Base-by-base conservation (phyloP, 2,113 vertebrate genomes). In the Zosterops hypoxanthus region DNA sequence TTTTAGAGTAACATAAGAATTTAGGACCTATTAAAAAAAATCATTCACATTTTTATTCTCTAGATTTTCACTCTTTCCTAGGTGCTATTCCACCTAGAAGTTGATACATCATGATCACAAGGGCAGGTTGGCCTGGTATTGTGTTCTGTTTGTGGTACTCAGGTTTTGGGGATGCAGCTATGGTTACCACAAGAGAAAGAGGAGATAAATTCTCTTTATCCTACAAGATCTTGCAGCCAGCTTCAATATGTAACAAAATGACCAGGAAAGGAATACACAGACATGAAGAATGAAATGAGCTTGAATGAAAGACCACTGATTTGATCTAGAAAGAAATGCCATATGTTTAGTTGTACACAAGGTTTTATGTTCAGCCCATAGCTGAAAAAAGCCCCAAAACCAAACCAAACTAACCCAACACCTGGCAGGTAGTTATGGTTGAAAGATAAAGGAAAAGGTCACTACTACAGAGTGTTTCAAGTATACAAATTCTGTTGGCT, bases 101-200 rank as follows among this genome's bases (percentile, higher is more conserved):
- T 10, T 19, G 5, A 66, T 15, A 22, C 5, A 18, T 10, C 4
- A 20, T 36, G 11, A 61, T 33, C 21, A 49, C 4, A 14, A 56
- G 4, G 3, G 3, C 9, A 71, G 9, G 6, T 2, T 66, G 26
- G 22, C 19, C 22, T 72, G 16, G 1, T 2, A 1, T 34, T 61
- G 23, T 65, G 4, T 49, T 10, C 12, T 69, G 3, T 50, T 65
- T 34, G 6, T 57, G 23, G 3, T 53, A 20, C 18, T 75, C 26
- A 52, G 6, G 2, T 23, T 60, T 84, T 79, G 14, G 17, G 24
- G 6, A 33, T 36, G 14, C 1, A 3, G 4, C 36, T 87, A 5
- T 36, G 57, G 6, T 29, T 47, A 8, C n/a, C 15, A 53, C 4
- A 46, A 63, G 3, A 85, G 14, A 66, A 93, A 64, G 2, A 39